Evolutionary conservation across 2,888 invertebrate genomes (phyloP), one percentile per base, ranked within the genome.

Genomic region (Heteropelma amictum): DNA sequence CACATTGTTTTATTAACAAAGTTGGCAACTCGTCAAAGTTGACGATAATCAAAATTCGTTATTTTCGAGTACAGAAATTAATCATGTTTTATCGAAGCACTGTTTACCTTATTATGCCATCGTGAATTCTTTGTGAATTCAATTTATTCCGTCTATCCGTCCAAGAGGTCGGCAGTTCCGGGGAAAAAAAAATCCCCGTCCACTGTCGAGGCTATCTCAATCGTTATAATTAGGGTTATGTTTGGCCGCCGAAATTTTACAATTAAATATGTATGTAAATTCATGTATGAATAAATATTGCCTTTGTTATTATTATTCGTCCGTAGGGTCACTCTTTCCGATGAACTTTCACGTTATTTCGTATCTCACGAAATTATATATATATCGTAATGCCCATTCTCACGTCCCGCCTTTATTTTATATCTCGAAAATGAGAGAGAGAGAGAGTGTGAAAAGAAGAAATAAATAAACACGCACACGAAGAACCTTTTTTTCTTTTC

Each of bases 141-240:
- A 38, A 74, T 69, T 58, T 53, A 69, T 64, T 63, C 58, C 68
- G 56, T 68, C 68, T 56, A 51, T 63, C 58, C 68, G 56, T 68
- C 68, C 63, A 51, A 63, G 42, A 45, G 73, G 73, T 73, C 73
- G 68, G 58, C 68, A 26, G 33, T 69, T 73, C 73, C 73, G 73
- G 73, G 38, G 28, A 47, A 19, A 40, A 40, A 51, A 56, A 23
- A 72, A 67, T 58, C 60, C 12, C 12, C 6, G 10, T 17, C n/a
- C 38, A 35, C 14, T 19, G 54, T 33, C 23, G 63, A 10, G 56
- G 47, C 58, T 60, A 72, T 72, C 65, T 65, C 33, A 12, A 64
- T 35, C 42, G 58, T 72, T 40, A 12, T 56, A 58, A 51, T 51
- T 45, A 65, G 65, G 42, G 56, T 72, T 72, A 64, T 72, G 58